These are phyloP conservation scores for Gymnocephalus cernua DNA, from an alignment of 2,113 vertebrate species.

Conservation along the genomic window DNA sequence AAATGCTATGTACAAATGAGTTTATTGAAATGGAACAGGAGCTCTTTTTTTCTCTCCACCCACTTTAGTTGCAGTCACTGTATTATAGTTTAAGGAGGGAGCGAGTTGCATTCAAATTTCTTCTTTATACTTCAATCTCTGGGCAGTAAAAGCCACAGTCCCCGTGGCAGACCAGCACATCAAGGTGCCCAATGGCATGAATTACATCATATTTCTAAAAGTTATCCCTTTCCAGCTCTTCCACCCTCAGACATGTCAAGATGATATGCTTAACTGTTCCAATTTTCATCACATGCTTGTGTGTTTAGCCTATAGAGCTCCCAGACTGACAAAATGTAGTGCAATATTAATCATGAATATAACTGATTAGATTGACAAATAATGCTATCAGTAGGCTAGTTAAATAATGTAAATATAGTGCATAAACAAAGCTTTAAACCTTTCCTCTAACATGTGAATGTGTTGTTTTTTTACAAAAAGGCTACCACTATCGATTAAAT, in stretches of 20 bases:
- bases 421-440: neutral
- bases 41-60: neutral
- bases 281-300: neutral
- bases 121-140: constrained; percentile 45
- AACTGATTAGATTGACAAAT: neutral
- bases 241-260: constrained; percentile 13
- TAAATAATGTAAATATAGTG: neutral
- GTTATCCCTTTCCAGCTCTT: neutral
- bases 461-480: too few relatives aligned
- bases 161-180: constrained; percentile 34
- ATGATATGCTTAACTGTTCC: constrained; percentile 7
- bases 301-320: neutral
- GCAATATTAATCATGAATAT: too few relatives aligned
- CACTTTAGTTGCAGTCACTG: constrained; percentile 25
- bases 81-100: constrained; percentile 29
- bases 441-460: too few relatives aligned
- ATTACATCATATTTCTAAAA: constrained; percentile 33
- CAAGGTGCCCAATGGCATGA: constrained; percentile 28
- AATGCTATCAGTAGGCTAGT: too few relatives aligned
- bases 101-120: constrained; percentile 29
- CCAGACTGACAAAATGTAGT: neutral
- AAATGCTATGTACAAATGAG: constrained; percentile 41
- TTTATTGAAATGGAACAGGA: constrained; percentile 52
- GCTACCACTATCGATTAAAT: too few relatives aligned
- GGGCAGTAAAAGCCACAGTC: constrained; percentile 23